Evolutionary conservation across 2,113 vertebrate species (phyloP), one percentile per base, ranked within the genome.

Genomic region (Spea bombifrons): DNA sequence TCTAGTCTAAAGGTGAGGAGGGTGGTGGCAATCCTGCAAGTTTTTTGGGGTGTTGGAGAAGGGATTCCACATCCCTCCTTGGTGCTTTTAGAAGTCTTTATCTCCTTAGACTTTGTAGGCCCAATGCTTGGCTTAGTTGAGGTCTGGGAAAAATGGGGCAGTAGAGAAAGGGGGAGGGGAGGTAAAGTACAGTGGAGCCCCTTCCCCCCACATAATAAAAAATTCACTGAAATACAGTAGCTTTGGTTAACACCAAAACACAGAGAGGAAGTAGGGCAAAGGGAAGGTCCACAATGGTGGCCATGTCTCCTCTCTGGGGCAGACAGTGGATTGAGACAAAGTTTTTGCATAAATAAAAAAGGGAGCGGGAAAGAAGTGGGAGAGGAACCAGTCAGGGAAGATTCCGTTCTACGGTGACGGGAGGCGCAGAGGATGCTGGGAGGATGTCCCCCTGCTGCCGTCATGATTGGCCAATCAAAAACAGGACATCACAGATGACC

Each of bases 391-490:
- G 94, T 97, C 94, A 96, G 92, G 89, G 90, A 86, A 95, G 93
- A 95, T 93, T 95, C 93, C 93, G 92, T 95, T 95, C 89, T 93
- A 94, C 93, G 94, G 92, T 94, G 92, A 94, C 92, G 90, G 93
- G 80, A 81, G 67, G 71, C 65, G 45, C 53, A 69, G 87, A 88
- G 85, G 85, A 86, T 86, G 92, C 91, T 78, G 71, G 83, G 85
- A 87, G 86, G 91, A 88, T 92, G 93, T 94, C 96, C 94, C 95
- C 96, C 94, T 95, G 95, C 95, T 92, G 95, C 96, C 96, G 97
- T 99, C 97, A 99, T 97, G 97, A 99, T 94, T 97, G 97, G 95
- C 97, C 97, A 87, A 99, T 97, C 93, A 98, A 92, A 95, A 97
- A 99, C 87, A 99, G 97, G 96, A 99, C 96, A 83, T 99, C 97